Base-by-base conservation (phyloP, 2,113 vertebrate species). In the Cettia cetti region DNA sequence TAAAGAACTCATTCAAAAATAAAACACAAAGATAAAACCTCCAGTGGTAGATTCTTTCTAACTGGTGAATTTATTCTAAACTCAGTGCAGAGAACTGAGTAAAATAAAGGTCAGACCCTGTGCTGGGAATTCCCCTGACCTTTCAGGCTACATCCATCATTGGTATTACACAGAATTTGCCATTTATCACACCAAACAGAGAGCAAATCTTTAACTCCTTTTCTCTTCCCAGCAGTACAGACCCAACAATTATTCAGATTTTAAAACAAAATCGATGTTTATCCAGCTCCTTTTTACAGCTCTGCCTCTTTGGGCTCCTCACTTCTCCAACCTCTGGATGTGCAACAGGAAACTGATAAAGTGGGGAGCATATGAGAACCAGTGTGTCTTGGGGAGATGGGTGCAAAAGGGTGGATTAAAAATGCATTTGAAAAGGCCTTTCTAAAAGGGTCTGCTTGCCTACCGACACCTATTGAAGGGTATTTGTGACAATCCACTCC, bases 91-190 rank as follows among this genome's bases (percentile, higher is more conserved):
- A 93, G 90, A 87, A 95, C 83, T 91, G 86, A 97, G 92, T 94
- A 95, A 94, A 97, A 94, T 96, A 97, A 97, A 97, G 97, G 97
- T 97, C 96, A 97, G 95, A 90, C 72, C 91, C 94, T 95, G 93
- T 97, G 97, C 94, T 97, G 96, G 97, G 97, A 97, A 96, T 97
- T 97, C 95, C 96, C 96, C 44, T 97, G 96, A 97, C 97, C 97
- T 97, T 97, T 95, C 92, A 74, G 91, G 90, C 92, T 96, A 90
- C 96, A 97, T 97, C 96, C 95, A 95, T 97, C 96, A 97, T 92
- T 68, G 93, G 95, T 96, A 95, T 97, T 97, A 95, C 96, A 97
- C 28, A 94, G 96, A 95, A 96, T 3, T 37, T 97, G 96, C 96
- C 97, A 97, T 97, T 97, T 97, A 97, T 97, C 96, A 96, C 92